Percentiles rank a stretch among this genome's conserved stretches.
Evolutionary conservation across 2,888 invertebrate species (phyloP).

Genomic region (Ectobius pallidus): DNA sequence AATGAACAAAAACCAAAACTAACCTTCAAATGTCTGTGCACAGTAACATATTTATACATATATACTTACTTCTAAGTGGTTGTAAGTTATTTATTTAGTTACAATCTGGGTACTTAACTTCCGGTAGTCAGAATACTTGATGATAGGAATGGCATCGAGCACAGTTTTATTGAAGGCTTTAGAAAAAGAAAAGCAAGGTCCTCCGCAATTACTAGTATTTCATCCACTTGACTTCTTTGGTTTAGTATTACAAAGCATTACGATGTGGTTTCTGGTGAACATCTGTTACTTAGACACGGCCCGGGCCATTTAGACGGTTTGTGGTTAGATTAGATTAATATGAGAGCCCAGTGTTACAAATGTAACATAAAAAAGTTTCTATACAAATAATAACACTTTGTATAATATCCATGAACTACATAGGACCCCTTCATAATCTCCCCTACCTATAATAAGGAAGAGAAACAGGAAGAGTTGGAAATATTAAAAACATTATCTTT

Average conservation of each 20-base stretch:
- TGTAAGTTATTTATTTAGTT: too few relatives aligned
- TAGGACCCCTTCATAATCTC: neutral
- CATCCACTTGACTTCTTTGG: slow-evolving; percentile 3
- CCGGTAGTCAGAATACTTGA: neutral
- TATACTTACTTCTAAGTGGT: too few relatives aligned
- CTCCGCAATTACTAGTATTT: slow-evolving; percentile 22
- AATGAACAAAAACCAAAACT: too few relatives aligned
- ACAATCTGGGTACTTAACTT: too few relatives aligned
- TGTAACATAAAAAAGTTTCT: slow-evolving; percentile 9
- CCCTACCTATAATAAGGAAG: neutral
- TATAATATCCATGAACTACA: neutral
- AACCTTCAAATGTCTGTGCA: too few relatives aligned
- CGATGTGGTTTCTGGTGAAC: slow-evolving; percentile 11
- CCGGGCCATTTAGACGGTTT: slow-evolving; percentile 17
- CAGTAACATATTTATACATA: too few relatives aligned
- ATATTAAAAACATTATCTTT: slow-evolving; percentile 41
- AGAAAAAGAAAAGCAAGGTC: slow-evolving; percentile 3
- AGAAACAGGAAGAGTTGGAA: slow-evolving; percentile 19
- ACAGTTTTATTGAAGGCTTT: neutral
- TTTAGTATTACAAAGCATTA: slow-evolving; percentile 10
- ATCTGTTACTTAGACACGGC: slow-evolving; percentile 14
- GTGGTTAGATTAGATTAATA: slow-evolving; percentile 26
- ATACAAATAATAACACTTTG: slow-evolving; percentile 35
- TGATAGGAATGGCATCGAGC: neutral
- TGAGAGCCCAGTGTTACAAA: neutral